Evolutionary conservation across 2,888 invertebrate genomes (phyloP).

Genomic region (Theodoxus fluviatilis): DNA sequence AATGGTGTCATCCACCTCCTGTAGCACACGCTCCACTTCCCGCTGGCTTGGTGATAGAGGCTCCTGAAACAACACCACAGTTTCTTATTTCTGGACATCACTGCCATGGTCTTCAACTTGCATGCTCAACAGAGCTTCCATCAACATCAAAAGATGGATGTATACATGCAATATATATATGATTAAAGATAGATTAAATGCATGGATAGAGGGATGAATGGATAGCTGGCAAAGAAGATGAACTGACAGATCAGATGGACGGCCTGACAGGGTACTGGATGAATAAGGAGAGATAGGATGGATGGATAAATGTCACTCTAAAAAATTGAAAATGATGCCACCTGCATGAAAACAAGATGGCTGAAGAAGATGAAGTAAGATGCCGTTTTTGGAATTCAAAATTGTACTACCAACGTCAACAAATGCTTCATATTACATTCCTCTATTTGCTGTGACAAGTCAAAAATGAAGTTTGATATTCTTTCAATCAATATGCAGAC

Average conservation of each 20-base stretch:
- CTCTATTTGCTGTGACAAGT: too few species aligned
- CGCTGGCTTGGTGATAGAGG: constrained; percentile 29
- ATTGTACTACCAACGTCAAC: too few species aligned
- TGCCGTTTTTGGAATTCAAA: too few species aligned
- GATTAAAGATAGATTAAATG: background rate
- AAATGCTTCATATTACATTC: too few species aligned
- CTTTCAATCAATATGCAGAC: too few species aligned
- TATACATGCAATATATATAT: background rate
- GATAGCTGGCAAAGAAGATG: background rate
- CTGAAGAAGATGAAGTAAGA: background rate
- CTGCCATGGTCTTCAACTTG: too few species aligned
- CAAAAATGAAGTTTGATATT: too few species aligned
- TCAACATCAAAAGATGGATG: background rate
- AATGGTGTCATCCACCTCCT: constrained; percentile 34
- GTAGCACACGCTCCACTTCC: constrained; percentile 31
- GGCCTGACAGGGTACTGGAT: background rate
- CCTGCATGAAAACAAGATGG: background rate
- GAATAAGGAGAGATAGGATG: background rate
- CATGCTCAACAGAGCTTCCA: too few species aligned
- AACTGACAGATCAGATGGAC: background rate
- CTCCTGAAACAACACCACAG: constrained; percentile 32
- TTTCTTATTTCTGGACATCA: too few species aligned
- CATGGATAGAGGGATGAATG: constrained; percentile 3
- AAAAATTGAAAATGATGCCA: too few species aligned
- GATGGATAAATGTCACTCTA: too few species aligned